Conservation (phyloP, 1,140 invertebrate genomes). For the Hyphantria cunea region DNA sequence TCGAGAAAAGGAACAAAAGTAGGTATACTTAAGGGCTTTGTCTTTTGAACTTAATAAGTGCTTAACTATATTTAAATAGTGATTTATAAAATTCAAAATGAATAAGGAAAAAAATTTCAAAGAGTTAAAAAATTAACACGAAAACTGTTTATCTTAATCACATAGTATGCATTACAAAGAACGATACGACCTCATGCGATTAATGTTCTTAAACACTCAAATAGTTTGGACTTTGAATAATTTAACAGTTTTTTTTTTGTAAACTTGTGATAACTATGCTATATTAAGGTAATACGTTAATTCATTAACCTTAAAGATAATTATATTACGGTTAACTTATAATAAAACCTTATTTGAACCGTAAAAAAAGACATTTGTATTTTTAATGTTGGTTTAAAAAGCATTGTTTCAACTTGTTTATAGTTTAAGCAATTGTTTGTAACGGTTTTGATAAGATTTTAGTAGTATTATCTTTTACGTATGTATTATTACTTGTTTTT, state of each 20-base stretch:
- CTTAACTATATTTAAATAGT: no score
- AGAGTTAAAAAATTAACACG: no score
- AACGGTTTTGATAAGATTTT: neutral
- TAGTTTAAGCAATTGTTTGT: neutral
- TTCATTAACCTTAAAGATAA: slow-evolving; percentile 21
- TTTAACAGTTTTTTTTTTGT: slow-evolving; percentile 16
- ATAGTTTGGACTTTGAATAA: slow-evolving; percentile 8
- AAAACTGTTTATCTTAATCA: no score
- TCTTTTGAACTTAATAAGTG: no score
- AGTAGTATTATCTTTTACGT: no score
- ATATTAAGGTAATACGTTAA: slow-evolving; percentile 17
- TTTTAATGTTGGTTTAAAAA: neutral
- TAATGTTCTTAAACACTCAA: neutral
- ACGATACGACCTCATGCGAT: no score
- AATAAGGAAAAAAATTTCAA: no score
- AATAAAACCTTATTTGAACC: slow-evolving; percentile 6
- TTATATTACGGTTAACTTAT: slow-evolving; percentile 7
- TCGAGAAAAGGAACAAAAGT: no score
- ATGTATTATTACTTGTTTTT: no score
- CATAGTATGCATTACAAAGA: no score
- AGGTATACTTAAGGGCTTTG: no score
- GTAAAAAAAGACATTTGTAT: slow-evolving; percentile 20
- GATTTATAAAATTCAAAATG: no score
- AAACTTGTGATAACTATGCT: slow-evolving; percentile 13
- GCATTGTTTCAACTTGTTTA: slow-evolving; percentile 1